Evolutionary conservation across 2,888 invertebrate genomes (phyloP).

Genomic region (Trissolcus japonicus): DNA sequence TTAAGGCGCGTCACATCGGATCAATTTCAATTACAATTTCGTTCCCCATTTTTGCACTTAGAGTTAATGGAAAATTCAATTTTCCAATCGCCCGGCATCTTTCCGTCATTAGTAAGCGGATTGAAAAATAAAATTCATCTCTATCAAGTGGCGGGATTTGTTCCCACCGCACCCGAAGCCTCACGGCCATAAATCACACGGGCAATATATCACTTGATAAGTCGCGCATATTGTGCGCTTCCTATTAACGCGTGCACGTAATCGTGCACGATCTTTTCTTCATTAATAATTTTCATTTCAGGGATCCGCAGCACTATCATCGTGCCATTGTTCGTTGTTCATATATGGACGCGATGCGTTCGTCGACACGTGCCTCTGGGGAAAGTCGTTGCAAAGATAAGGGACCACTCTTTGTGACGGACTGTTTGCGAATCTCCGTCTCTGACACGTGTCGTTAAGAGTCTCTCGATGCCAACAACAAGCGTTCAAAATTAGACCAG

Average conservation of each 20-base stretch:
- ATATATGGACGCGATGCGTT: constrained; percentile 29
- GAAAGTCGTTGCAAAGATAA: constrained; percentile 44
- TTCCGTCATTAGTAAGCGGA: constrained; percentile 8
- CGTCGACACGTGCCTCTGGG: constrained; percentile 47
- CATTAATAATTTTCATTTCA: constrained; percentile 55
- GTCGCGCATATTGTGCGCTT: constrained; percentile 51
- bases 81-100: constrained; percentile 5
- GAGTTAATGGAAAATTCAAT: no score
- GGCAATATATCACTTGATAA: constrained; percentile 48
- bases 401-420: constrained; percentile 45
- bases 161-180: constrained; percentile 24
- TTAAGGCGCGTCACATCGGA: no score
- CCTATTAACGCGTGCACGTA: constrained; percentile 49
- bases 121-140: constrained; percentile 9
- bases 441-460: constrained; percentile 49
- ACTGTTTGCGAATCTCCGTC: constrained; percentile 50
- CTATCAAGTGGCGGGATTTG: constrained; percentile 12
- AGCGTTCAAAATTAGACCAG: constrained; percentile 46
- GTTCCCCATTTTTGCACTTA: no score
- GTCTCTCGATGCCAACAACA: constrained; percentile 48
- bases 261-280: constrained; percentile 54
- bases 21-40: no score
- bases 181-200: constrained; percentile 37
- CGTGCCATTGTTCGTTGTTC: constrained; percentile 39
- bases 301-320: constrained; percentile 43